Evolutionary conservation across 1,140 invertebrate species (phyloP), one percentile per base, ranked within the genome.

Genomic region (Drosophila navojoa): DNA sequence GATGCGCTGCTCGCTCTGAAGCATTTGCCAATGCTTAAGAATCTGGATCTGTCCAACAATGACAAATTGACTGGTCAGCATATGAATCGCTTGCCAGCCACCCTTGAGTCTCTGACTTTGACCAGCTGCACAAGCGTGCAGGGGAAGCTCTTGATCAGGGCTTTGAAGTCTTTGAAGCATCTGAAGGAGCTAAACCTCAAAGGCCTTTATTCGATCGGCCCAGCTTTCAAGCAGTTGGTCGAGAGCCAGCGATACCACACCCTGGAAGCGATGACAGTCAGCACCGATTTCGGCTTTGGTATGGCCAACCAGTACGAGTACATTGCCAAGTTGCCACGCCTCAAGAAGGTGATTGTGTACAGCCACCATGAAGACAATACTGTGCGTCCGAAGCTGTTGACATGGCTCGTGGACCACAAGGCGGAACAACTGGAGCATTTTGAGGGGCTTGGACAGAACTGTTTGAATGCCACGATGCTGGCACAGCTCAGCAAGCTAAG

Each of bases 261-360:
- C 0, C 60, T 85, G 10, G 78, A 86, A n/a, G 27, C 29, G 0
- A 25, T 86, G 4, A 6, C 32, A 0, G 16, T 86, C 0, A 73
- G 35, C 40, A 44, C 45, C 10, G 19, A 29, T 0, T 5, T 27
- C 16, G 29, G 11, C 4, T 22, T 10, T n/a, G 19, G 16, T 16
- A 25, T n/a, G 9, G 10, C 22, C 9, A 38, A 10, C 13, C 27
- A n/a, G 0, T 69, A 71, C 38, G 71, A 86, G 16, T 15, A 50
- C 9, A 32, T 86, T 10, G 82, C 78, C 13, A 61, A 64, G 49
- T n/a, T 86, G 3, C 82, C 82, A 1, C 54, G 15, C 2, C 52
- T 86, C 0, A 86, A 67, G 27, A 38, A 69, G 1, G 16, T 82
- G 1, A 29, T 29, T n/a, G 11, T 40, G 7, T 3, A 47, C 27